Evolutionary conservation across 2,113 vertebrate species (phyloP).

Genomic region (Coptodon rendalli): DNA sequence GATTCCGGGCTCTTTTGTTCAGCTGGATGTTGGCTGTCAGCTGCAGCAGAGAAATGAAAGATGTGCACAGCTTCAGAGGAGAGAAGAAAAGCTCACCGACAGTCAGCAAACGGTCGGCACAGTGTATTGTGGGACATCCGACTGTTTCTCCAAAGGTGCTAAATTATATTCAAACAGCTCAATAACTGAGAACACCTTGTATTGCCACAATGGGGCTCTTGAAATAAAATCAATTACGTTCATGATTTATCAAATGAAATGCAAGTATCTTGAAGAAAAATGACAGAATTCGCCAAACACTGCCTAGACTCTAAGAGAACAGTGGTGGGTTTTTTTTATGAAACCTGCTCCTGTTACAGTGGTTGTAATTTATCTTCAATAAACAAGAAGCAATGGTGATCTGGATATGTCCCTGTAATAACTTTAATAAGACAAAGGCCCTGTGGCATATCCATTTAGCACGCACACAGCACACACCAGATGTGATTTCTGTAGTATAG

Average conservation of each 20-base stretch:
- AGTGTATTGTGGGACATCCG: not conserved
- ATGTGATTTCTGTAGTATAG: not conserved
- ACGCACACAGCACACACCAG: not conserved
- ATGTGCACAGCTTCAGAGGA: not conserved
- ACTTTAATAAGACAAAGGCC: not conserved
- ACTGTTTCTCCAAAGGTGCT: not conserved
- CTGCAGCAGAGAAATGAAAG: not conserved
- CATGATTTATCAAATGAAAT: not conserved
- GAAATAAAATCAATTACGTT: not conserved
- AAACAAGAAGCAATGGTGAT: not conserved
- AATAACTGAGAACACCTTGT: not conserved
- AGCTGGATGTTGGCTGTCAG: not conserved
- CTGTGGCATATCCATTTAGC: not conserved
- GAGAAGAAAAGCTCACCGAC: not conserved
- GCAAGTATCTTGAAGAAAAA: not conserved
- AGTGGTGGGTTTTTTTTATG: not conserved
- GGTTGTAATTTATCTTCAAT: not conserved
- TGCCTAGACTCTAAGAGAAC: not conserved
- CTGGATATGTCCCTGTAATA: not conserved
- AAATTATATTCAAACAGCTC: not conserved
- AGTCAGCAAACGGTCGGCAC: not conserved
- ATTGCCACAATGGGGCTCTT: not conserved
- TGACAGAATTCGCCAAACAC: not conserved
- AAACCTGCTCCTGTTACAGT: not conserved
- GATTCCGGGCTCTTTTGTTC: not conserved